Base-by-base conservation (phyloP, 2,113 vertebrate species). In the Capricornis sumatraensis region DNA sequence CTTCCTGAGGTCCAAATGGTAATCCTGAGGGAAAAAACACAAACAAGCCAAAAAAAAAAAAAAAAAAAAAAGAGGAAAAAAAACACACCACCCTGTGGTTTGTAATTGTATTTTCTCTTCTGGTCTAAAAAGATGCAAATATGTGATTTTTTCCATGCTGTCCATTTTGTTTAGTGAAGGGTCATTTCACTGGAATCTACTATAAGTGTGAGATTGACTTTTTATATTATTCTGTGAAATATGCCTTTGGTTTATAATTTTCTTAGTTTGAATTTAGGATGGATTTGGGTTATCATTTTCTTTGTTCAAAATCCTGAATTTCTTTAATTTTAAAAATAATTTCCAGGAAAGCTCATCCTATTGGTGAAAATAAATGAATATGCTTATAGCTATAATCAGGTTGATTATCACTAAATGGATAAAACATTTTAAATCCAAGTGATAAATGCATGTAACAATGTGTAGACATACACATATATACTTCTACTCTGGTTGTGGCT, bases 141-240 rank as follows among this genome's bases (percentile, higher is more conserved):
- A 4, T 5, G 7, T 7, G 36, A 23, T 52, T 40, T n/a, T 21
- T 12, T 12, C 11, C 7, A 17, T n/a, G 36, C 62, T 60, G 50
- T 5, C 53, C n/a, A 21, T 27, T 21, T 33, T 71, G 19, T 43
- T 27, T 62, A 11, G 9, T 27, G 9, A 19, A 11, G n/a, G 27
- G 16, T 21, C 30, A 3, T 53, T 53, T 21, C n/a, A 28, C 45
- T 40, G 13, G 64, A 62, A 28, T 53, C 15, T 28, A 15, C 81
- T 16, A 0, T n/a, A 19, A 33, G 7, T 19, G 16, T n/a, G 45
- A 52, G 55, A 52, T 14, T 13, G 33, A 0, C 14, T 57, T 10
- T 55, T 30, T n/a, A 17, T 36, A 3, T 15, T 2, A 4, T 28
- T 50, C 13, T 50, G 23, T 33, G 23, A 58, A 82, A 50, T 30